phyloP scores from a whole-genome alignment of 2,113 vertebrate genomes.

The Pygoscelis antarcticus region DNA sequence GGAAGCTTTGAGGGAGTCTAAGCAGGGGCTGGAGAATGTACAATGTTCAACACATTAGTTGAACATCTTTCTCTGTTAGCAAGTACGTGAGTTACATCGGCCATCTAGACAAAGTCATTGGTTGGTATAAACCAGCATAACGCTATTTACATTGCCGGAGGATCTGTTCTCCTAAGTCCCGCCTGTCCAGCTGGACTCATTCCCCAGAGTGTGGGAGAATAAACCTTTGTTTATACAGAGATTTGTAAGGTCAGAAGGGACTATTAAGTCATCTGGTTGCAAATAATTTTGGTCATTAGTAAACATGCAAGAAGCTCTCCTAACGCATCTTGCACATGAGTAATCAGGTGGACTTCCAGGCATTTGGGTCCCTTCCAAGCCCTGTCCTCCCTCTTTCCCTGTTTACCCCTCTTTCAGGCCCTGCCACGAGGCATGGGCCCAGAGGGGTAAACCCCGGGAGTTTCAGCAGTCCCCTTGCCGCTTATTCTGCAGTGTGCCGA shows the following conservation, averaged over 20 bases:
- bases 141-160: not conserved
- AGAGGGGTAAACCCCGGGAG: not conserved
- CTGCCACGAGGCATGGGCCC: fast-evolving
- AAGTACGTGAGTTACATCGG: not conserved
- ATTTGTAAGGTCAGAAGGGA: slow-evolving; percentile 26
- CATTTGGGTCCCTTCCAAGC: not conserved
- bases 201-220: slow-evolving; percentile 16
- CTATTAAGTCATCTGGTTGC: slow-evolving; percentile 27
- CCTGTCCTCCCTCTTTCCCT: not conserved
- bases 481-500: fast-evolving
- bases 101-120: not conserved
- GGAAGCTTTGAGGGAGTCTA: not conserved
- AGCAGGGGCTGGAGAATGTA: not conserved
- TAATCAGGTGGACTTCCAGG: not conserved
- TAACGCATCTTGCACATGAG: not conserved
- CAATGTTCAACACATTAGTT: not conserved
- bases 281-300: not conserved
- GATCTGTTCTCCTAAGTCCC: not conserved
- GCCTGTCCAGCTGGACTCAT: slow-evolving; percentile 15
- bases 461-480: not conserved
- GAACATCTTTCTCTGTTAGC: not conserved
- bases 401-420: not conserved
- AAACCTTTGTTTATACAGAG: slow-evolving; percentile 37
- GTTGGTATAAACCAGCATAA: not conserved
- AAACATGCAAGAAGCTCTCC: not conserved